A percentile compares a stretch with the other conserved stretches of the same genome.
Conservation (phyloP, 23 tunicate genomes). For the Ascidia mentula region DNA sequence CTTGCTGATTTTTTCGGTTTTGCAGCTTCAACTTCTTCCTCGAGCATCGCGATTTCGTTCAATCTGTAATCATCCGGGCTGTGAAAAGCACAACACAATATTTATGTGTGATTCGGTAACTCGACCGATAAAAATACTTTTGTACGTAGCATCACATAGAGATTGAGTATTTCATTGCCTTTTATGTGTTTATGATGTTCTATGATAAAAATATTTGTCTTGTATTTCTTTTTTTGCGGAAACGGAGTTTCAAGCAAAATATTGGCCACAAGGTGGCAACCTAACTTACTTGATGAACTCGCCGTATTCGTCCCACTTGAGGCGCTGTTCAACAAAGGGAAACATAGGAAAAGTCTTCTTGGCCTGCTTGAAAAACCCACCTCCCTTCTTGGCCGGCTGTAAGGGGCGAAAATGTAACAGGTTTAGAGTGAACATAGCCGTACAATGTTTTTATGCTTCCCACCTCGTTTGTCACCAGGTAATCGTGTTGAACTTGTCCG, state of each 20-base stretch:
- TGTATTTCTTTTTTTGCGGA: too few species aligned
- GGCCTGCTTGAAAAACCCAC: slow-evolving; percentile 89
- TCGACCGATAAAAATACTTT: too few species aligned
- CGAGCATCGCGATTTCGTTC: slow-evolving; percentile 42
- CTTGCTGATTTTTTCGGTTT: slow-evolving; percentile 3
- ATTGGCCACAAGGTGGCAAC: neutral
- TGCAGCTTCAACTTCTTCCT: slow-evolving; percentile 34
- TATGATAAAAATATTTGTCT: too few species aligned
- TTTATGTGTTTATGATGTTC: too few species aligned
- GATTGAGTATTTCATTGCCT: too few species aligned
- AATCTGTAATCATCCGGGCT: slow-evolving; percentile 81
- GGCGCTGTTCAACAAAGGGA: slow-evolving; percentile 67
- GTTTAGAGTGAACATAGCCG: neutral
- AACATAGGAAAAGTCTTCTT: slow-evolving; percentile 81
- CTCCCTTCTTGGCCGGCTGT: slow-evolving; percentile 59
- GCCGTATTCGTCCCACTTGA: slow-evolving; percentile 99
- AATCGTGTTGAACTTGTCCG: slow-evolving; percentile 62
- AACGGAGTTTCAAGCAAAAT: neutral
- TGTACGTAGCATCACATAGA: too few species aligned
- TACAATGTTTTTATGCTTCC: neutral
- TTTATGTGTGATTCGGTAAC: too few species aligned
- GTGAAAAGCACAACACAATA: neutral
- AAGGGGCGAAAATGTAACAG: neutral
- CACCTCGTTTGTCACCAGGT: slow-evolving; percentile 50
- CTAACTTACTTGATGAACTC: slow-evolving; percentile 82